Percentiles rank a stretch among this genome's conserved stretches.
These are phyloP conservation scores for Melinaea menophilus DNA, from an alignment of 2,888 invertebrate species.

Conservation along the genomic window DNA sequence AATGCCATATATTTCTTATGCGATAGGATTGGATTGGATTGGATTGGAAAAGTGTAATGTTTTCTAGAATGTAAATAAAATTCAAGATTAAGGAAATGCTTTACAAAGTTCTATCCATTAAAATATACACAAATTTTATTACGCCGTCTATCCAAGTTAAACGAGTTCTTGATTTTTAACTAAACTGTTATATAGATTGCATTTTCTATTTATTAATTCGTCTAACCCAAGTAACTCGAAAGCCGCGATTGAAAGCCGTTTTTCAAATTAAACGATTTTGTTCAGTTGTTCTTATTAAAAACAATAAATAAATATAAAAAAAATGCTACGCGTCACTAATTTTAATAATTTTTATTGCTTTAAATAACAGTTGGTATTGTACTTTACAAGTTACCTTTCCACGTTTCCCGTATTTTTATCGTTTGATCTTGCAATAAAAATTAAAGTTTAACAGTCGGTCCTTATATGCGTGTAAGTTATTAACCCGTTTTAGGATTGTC, in stretches of 20 bases:
- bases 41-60: no score
- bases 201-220: no score
- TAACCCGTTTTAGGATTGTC: slow-evolving; percentile 12
- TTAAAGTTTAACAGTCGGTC: slow-evolving; percentile 20
- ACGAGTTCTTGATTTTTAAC: no score
- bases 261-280: no score
- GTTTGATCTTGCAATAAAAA: slow-evolving; percentile 22
- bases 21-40: neutral
- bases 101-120: no score
- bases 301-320: slow-evolving; percentile 1
- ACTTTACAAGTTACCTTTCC: slow-evolving; percentile 4
- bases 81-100: no score
- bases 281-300: neutral
- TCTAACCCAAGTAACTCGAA: no score
- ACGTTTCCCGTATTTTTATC: slow-evolving; percentile 20
- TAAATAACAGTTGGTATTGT: slow-evolving; percentile 10
- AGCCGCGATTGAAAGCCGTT: no score
- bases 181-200: no score
- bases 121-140: no score
- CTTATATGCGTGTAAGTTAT: slow-evolving; percentile 15
- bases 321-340: neutral
- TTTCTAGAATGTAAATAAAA: no score
- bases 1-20: slow-evolving; percentile 7
- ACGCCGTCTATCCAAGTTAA: no score
- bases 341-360: slow-evolving; percentile 9